Base-by-base conservation (phyloP, 2,797 vertebrate genomes). In the Hybognathus amarus region DNA sequence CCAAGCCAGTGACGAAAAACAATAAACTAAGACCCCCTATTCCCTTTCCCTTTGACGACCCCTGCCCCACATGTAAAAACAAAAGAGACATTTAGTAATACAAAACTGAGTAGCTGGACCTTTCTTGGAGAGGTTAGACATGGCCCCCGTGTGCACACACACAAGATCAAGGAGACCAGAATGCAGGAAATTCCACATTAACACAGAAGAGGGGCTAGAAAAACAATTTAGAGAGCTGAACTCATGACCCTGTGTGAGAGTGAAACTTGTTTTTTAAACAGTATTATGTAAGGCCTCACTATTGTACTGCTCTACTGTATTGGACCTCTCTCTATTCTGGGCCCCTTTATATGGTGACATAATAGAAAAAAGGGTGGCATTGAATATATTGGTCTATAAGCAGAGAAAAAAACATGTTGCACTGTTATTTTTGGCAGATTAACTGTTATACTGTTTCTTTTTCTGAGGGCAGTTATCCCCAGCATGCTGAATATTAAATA, bases 111-210 rank as follows among this genome's bases (percentile, higher is more conserved):
- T 88, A 86, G 80, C 84, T 85, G 84, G 89, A 90, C 56, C 87
- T 86, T 66, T 30, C 80, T 84, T 88, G 86, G 87, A 83, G 78
- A 86, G 52, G 80, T 86, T 87, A 87, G 85, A 77, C 68, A 50
- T 73, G 84, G 45, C 42, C 45, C 80, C 42, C 40, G 40, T 45
- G 20, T 18, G 63, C 73, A 76, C 17, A 74, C 45, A 71, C 42
- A 84, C 82, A 82, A 74, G 83, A 87, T 87, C 88, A 87, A 87
- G 87, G 89, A 78, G 89, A 86, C 74, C 84, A 86, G 38, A 92
- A 92, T 93, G 93, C 92, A 93, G 92, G 92, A 94, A 93, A 94
- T 94, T 94, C 92, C 93, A 93, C 91, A 92, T 93, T 92, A 93
- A 82, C 69, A 81, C 42, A 82, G 80, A 90, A 93, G 92, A 92